These are phyloP conservation scores for Enteromius unitaeniatus DNA, from an alignment of 2,797 vertebrate species.

Conservation along the genomic window DNA sequence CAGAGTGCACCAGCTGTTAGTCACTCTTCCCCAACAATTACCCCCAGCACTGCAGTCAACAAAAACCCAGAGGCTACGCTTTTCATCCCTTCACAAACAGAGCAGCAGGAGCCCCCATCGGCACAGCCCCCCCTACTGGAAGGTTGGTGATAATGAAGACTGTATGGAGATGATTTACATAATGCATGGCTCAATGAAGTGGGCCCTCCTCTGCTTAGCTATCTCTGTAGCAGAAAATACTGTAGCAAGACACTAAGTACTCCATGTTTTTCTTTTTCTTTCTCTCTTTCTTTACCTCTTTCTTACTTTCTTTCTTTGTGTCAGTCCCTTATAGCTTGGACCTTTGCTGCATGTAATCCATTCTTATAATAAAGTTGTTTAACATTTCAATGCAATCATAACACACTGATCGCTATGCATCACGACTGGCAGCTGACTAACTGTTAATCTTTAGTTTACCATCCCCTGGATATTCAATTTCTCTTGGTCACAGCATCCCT, in stretches of 20 bases:
- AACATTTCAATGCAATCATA: conserved; percentile 49
- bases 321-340: conserved; percentile 33
- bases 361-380: conserved; percentile 43
- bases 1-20: conserved; percentile 59
- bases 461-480: conserved; percentile 43
- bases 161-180: conserved; percentile 63
- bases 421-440: conserved; percentile 38
- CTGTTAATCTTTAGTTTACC: conserved; percentile 33
- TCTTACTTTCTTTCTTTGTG: conserved; percentile 5
- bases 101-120: conserved; percentile 76
- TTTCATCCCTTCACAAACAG: conserved; percentile 76
- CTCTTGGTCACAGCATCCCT: conserved; percentile 50
- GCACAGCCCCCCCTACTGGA: conserved; percentile 76
- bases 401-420: conserved; percentile 55
- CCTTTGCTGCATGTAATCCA: conserved; percentile 55
- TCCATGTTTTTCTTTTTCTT: conserved; percentile 19
- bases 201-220: conserved; percentile 71
- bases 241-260: conserved; percentile 25
- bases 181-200: conserved; percentile 73
- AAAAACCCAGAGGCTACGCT: conserved; percentile 74
- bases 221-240: conserved; percentile 58
- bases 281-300: conserved; percentile 19
- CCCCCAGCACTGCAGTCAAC: conserved; percentile 56
- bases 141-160: conserved; percentile 77
- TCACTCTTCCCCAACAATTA: conserved; percentile 46